These are phyloP conservation scores for Hecatera dysodea DNA, from an alignment of 2,888 invertebrate genomes.

Conservation along the genomic window DNA sequence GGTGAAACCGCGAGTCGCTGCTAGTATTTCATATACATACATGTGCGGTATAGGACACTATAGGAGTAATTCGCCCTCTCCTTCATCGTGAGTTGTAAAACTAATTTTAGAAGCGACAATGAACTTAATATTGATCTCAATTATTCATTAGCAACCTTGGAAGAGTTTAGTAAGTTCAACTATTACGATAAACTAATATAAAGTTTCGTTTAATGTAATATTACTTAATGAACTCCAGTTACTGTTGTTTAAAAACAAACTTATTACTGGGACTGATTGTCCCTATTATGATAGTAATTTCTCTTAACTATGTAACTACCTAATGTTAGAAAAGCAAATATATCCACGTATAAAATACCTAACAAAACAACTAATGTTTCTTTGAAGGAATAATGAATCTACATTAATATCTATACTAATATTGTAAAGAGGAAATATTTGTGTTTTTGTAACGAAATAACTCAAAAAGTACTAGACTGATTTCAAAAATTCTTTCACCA, in stretches of 20 bases:
- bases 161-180: slow-evolving; percentile 23
- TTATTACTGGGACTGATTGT: slow-evolving; percentile 2
- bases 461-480: no score
- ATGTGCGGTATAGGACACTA: no score
- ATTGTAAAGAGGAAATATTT: no score
- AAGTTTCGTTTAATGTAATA: slow-evolving; percentile 9
- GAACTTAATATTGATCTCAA: slow-evolving; percentile 64
- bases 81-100: slow-evolving; percentile 53
- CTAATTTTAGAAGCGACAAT: slow-evolving; percentile 73
- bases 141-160: slow-evolving; percentile 38
- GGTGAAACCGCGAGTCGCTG: no score
- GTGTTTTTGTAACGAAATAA: no score
- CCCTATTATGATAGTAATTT: slow-evolving; percentile 2
- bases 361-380: not conserved
- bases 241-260: slow-evolving; percentile 39
- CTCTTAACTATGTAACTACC: not conserved
- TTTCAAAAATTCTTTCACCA: no score
- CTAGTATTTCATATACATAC: no score
- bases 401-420: no score
- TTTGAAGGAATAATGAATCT: not conserved
- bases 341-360: not conserved
- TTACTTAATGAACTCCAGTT: slow-evolving; percentile 17
- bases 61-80: slow-evolving; percentile 9
- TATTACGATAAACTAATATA: slow-evolving; percentile 15
- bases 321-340: slow-evolving; percentile 4